A percentile compares a stretch with the other conserved stretches of the same genome.
These are phyloP conservation scores for Panagrolaimus sp. DNA, from an alignment of 1,140 invertebrate species.

Conservation along the genomic window DNA sequence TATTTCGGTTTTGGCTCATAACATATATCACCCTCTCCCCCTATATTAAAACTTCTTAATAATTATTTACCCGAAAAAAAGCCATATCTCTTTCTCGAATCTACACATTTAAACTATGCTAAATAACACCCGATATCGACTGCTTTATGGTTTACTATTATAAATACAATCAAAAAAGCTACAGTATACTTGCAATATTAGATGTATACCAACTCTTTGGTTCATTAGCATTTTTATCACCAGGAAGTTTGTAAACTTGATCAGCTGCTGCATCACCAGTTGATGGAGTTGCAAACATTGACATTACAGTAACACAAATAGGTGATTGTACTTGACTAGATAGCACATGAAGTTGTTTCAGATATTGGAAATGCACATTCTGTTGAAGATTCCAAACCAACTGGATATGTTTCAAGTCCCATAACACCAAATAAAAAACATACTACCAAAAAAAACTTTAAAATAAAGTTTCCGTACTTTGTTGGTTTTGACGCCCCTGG, in stretches of 20 bases:
- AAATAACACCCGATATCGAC: too few relatives aligned
- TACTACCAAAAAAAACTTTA: conserved; percentile 37
- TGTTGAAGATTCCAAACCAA: conserved; percentile 53
- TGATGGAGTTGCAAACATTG: conserved; percentile 40
- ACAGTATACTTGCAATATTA: conserved; percentile 50
- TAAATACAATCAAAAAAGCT: too few relatives aligned
- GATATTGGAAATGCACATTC: conserved; percentile 57
- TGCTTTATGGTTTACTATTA: too few relatives aligned
- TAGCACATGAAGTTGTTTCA: conserved; percentile 55
- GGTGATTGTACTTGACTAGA: conserved; percentile 48
- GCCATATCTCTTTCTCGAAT: too few relatives aligned
- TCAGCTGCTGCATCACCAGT: background rate
- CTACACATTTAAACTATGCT: too few relatives aligned
- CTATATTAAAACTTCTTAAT: too few relatives aligned
- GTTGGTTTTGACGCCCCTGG: too few relatives aligned
- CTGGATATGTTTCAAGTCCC: conserved; percentile 54
- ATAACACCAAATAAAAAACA: conserved; percentile 55
- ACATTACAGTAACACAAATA: conserved; percentile 49
- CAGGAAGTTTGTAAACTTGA: conserved; percentile 32
- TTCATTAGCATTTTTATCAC: conserved; percentile 28
- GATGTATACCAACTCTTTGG: conserved; percentile 46
- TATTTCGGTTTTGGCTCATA: too few relatives aligned
- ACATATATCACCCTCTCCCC: too few relatives aligned
- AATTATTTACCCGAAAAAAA: too few relatives aligned
- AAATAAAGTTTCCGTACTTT: too few relatives aligned